Percentiles rank a stretch among this genome's conserved stretches.
These are phyloP conservation scores for Iselma pallidipennis DNA, from an alignment of 2,888 invertebrate genomes.

Conservation along the genomic window DNA sequence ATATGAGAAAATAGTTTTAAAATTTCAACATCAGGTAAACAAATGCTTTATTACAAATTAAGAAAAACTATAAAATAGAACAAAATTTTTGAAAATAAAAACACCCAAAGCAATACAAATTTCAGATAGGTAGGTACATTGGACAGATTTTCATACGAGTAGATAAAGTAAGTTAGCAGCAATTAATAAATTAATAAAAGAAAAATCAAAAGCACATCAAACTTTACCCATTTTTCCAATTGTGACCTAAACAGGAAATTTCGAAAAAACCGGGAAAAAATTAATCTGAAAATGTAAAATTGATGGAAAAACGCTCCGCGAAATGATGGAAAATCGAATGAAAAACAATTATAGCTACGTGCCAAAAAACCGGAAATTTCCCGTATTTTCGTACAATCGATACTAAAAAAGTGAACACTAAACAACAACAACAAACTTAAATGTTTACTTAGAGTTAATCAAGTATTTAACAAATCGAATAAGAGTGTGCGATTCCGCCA, in stretches of 20 bases:
- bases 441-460: slow-evolving; percentile 39
- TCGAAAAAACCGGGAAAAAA: neutral
- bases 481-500: slow-evolving; percentile 42
- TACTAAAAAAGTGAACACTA: slow-evolving; percentile 27
- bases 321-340: no score
- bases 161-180: neutral
- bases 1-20: no score
- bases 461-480: slow-evolving; percentile 37
- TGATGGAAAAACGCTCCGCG: neutral
- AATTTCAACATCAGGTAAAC: no score
- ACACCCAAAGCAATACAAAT: no score
- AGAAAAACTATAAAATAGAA: neutral
- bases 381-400: slow-evolving; percentile 21
- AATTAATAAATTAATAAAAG: neutral
- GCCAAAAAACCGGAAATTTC: slow-evolving; percentile 17
- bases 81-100: neutral
- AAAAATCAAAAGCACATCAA: slow-evolving; percentile 33
- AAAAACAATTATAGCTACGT: no score
- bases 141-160: no score
- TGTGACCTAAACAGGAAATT: neutral
- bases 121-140: no score
- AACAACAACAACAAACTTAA: slow-evolving; percentile 21
- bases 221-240: slow-evolving; percentile 39
- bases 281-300: neutral
- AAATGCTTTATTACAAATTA: no score